Evolutionary conservation across 2,797 vertebrate species (phyloP).

Genomic region (Bradypodion ventrale): DNA sequence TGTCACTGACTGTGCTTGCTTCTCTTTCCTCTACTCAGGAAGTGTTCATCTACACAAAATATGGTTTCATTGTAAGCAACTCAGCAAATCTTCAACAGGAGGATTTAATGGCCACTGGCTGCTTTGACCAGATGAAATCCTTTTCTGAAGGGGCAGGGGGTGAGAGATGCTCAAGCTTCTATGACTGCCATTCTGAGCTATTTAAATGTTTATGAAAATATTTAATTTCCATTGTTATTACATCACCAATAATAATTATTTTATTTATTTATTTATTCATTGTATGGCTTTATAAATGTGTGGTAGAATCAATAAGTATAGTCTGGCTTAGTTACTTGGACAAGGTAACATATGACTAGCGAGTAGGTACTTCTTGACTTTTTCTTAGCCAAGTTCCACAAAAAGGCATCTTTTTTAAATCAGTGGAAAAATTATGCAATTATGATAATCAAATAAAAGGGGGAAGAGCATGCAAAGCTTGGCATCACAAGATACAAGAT

Average conservation of each 20-base stretch:
- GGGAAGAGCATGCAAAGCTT: neutral
- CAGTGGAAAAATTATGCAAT: neutral
- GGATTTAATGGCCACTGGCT: conserved; percentile 45
- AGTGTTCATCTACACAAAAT: conserved; percentile 19
- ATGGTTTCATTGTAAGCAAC: neutral
- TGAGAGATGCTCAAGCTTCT: conserved; percentile 26
- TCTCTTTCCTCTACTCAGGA: neutral
- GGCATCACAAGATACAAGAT: neutral
- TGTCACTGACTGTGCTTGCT: conserved; percentile 1
- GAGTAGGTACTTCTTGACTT: neutral
- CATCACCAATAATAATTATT: no score
- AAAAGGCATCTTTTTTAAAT: neutral
- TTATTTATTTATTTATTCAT: no score
- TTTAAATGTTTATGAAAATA: conserved; percentile 55
- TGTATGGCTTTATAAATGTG: no score
- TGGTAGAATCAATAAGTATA: no score
- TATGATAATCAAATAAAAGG: neutral
- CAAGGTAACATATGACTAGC: neutral
- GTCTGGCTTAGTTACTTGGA: conserved; percentile 28
- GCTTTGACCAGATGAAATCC: conserved; percentile 48
- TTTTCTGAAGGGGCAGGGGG: neutral
- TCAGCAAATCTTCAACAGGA: conserved; percentile 46
- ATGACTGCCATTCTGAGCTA: conserved; percentile 44
- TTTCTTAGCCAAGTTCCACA: conserved; percentile 14
- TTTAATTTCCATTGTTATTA: conserved; percentile 52